These are phyloP conservation scores for Steinernema scapterisci DNA, from an alignment of 2,888 invertebrate species.

Conservation along the genomic window DNA sequence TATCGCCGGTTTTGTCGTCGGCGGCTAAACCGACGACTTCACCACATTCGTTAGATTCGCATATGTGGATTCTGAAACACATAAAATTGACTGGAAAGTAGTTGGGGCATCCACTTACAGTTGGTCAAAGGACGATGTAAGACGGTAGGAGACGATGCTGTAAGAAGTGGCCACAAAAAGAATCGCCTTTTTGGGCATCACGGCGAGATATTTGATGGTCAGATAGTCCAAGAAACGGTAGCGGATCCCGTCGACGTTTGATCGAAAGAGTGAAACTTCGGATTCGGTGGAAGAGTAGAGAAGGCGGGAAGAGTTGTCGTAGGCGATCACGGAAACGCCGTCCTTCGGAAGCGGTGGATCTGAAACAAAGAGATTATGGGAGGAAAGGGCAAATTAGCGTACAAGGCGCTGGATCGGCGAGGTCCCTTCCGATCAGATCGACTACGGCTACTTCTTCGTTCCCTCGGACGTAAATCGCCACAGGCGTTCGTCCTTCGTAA, in stretches of 20 bases:
- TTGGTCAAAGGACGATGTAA: constrained; percentile 62
- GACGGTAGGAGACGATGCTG: constrained; percentile 57
- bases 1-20: constrained; percentile 49
- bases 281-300: constrained; percentile 41
- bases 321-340: constrained; percentile 40
- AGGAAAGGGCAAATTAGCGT: neutral
- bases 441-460: constrained; percentile 10
- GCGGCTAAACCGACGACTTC: constrained; percentile 60
- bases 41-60: constrained; percentile 54
- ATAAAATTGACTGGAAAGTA: neutral
- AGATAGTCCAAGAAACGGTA: constrained; percentile 46
- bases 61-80: constrained; percentile 54
- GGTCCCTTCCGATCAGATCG: constrained; percentile 29
- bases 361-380: neutral
- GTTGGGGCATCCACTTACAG: constrained; percentile 42
- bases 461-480: constrained; percentile 23
- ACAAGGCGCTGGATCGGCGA: constrained; percentile 5
- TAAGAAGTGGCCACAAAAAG: constrained; percentile 60
- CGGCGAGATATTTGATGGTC: constrained; percentile 39
- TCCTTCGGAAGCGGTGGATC: constrained; percentile 39
- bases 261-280: constrained; percentile 43
- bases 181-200: constrained; percentile 47
- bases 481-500: neutral
- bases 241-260: constrained; percentile 31
- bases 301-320: constrained; percentile 45